Evolutionary conservation across 2,113 vertebrate species (phyloP), one percentile per base, ranked within the genome.

Genomic region (Accipiter cooperii): DNA sequence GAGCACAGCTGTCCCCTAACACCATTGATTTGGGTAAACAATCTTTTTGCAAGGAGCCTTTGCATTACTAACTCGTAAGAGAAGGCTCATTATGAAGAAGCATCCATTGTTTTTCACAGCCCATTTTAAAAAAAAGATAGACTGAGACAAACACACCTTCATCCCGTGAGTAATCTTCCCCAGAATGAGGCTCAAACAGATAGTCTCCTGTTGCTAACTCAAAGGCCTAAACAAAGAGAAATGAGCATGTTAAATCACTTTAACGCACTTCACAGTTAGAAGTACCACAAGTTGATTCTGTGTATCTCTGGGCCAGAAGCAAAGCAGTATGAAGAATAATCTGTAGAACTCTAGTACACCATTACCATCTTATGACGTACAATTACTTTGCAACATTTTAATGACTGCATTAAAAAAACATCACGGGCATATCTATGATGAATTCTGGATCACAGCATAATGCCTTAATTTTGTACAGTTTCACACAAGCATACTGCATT

Each of bases 151-250:
- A 94, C 95, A 91, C 69, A 99, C 99, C 99, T 99, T 99, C 99
- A 97, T 99, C 99, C 93, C 99, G 98, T 58, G 99, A 99, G 96
- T 99, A 99, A 92, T 99, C 99, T 84, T 99, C 99, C 76, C 99
- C 99, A 28, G 99, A 99, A 83, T 99, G 99, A 54, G 99, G 99
- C 52, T 99, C 99, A 38, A 99, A 99, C 79, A 99, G 97, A 92
- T 99, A 99, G 97, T 99, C 99, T 64, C 99, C 99, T 12, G 99
- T 99, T 38, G 99, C 99, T 63, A 99, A 96, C 93, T 99, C 99
- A 90, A 99, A 99, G 19, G 99, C 98, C 99, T 99, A 76, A 80
- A 84, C 42, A 83, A 82, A 74, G 24, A 95, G 91, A 96, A 92
- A 97, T 0, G 11, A 93, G 25, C 34, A 86, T 0, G 6, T 87